phyloP scores from a whole-genome alignment of 2,797 vertebrate species.

The Phrynocephalus guinanensis region DNA sequence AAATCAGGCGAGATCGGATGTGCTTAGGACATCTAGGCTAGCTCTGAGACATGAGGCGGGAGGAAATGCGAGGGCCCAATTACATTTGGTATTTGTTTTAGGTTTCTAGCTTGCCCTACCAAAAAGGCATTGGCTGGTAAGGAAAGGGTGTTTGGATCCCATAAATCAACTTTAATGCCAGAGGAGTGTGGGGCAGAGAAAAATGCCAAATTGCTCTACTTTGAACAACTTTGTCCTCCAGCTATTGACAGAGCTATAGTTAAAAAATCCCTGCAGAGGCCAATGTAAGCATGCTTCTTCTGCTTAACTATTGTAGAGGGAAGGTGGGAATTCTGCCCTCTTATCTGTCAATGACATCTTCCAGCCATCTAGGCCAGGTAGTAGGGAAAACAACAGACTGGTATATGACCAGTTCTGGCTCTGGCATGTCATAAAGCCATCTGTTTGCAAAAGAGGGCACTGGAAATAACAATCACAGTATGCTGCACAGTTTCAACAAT shows the following conservation, averaged over 20 bases:
- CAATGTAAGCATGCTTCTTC: constrained; percentile 33
- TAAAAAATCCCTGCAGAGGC: constrained; percentile 2
- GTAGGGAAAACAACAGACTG: constrained; percentile 13
- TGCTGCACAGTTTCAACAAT: background rate
- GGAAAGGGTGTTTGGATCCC: background rate
- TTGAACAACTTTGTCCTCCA: background rate
- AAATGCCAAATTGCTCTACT: background rate
- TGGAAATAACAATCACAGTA: constrained; percentile 8
- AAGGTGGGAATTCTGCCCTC: constrained; percentile 19
- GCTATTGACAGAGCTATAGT: background rate
- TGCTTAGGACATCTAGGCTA: too few species aligned
- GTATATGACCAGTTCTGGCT: background rate
- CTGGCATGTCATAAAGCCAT: background rate
- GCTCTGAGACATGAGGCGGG: too few species aligned
- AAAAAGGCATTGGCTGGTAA: background rate
- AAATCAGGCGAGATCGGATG: too few species aligned
- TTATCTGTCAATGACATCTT: constrained; percentile 27
- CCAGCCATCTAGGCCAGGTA: background rate
- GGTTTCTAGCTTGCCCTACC: background rate
- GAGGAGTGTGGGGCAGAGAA: background rate
- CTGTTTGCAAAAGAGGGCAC: background rate
- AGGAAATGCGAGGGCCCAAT: background rate
- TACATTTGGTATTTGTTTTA: background rate
- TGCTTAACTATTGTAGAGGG: constrained; percentile 18
- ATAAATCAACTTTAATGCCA: background rate